These are phyloP conservation scores for Megaleporinus macrocephalus DNA, from an alignment of 2,113 vertebrate species.

Conservation along the genomic window DNA sequence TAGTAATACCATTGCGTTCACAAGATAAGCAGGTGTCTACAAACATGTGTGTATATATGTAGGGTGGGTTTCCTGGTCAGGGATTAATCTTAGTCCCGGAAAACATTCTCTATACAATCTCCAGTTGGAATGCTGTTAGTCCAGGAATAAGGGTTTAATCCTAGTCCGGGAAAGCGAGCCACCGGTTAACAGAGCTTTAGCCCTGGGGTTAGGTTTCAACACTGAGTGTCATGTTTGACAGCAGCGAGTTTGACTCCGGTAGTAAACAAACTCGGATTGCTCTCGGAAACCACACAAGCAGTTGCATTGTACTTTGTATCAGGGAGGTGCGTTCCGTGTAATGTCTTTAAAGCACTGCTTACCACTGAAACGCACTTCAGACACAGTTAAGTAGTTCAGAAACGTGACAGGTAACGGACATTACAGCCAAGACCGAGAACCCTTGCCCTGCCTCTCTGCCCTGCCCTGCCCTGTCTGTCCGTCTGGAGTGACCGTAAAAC, in stretches of 20 bases:
- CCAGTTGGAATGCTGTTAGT: neutral
- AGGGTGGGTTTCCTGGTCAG: neutral
- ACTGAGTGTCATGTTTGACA: neutral
- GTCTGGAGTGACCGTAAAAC: too few species aligned
- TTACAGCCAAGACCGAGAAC: neutral
- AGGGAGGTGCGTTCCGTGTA: too few species aligned
- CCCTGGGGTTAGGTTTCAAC: neutral
- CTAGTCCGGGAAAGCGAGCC: neutral
- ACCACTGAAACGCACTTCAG: neutral
- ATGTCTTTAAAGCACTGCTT: neutral
- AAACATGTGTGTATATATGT: neutral
- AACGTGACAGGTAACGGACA: neutral
- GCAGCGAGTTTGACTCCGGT: neutral
- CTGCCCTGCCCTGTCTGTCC: neutral
- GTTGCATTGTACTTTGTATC: neutral
- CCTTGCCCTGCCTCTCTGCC: neutral
- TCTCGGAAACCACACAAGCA: too few species aligned
- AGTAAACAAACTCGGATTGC: constrained; percentile 7
- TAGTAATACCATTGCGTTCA: neutral
- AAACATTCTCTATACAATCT: too few species aligned
- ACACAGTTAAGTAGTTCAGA: neutral
- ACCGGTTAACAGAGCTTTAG: neutral
- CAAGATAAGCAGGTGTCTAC: neutral
- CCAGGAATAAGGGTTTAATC: neutral
- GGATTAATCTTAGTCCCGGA: neutral